Percentiles rank a stretch among this genome's conserved stretches.
Evolutionary conservation across 2,797 vertebrate species (phyloP).

Genomic region (Anguilla pacifica): DNA sequence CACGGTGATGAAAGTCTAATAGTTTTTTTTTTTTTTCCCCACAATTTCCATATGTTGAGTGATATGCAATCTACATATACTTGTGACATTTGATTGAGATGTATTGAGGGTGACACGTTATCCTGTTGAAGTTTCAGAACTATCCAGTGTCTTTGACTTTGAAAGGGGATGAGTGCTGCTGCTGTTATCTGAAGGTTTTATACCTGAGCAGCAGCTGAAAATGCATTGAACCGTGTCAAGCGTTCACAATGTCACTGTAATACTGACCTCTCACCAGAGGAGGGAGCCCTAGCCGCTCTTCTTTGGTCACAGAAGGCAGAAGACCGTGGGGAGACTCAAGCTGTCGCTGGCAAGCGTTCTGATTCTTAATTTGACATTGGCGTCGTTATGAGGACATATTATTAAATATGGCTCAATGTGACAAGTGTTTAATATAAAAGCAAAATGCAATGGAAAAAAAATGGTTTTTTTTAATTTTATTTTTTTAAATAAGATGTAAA

Average conservation of each 20-base stretch:
- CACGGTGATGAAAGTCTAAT: background rate
- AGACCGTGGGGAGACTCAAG: conserved; percentile 48
- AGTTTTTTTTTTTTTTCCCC: background rate
- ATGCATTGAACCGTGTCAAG: conserved; percentile 64
- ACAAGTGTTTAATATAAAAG: conserved; percentile 68
- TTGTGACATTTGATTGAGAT: conserved; percentile 8
- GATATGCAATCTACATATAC: background rate
- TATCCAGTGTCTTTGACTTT: background rate
- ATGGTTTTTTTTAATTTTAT: conserved; percentile 16
- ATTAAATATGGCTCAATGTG: conserved; percentile 62
- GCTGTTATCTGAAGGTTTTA: conserved; percentile 59
- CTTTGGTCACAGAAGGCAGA: conserved; percentile 52
- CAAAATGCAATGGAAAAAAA: conserved; percentile 64
- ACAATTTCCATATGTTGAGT: background rate
- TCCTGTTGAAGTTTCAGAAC: background rate
- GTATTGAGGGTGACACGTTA: conserved; percentile 41
- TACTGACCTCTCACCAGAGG: conserved; percentile 72
- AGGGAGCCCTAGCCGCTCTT: conserved; percentile 60
- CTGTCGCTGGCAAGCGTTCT: conserved; percentile 53
- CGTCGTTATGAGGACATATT: conserved; percentile 53
- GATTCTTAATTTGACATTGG: conserved; percentile 41
- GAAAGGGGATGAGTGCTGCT: conserved; percentile 32
- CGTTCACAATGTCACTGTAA: conserved; percentile 60
- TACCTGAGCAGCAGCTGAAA: conserved; percentile 59
- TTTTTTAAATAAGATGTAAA: conserved; percentile 62